Percentiles rank a stretch among this genome's conserved stretches.
These are phyloP conservation scores for Pipistrellus pipistrellus DNA, from an alignment of 2,797 vertebrate genomes.

Conservation along the genomic window DNA sequence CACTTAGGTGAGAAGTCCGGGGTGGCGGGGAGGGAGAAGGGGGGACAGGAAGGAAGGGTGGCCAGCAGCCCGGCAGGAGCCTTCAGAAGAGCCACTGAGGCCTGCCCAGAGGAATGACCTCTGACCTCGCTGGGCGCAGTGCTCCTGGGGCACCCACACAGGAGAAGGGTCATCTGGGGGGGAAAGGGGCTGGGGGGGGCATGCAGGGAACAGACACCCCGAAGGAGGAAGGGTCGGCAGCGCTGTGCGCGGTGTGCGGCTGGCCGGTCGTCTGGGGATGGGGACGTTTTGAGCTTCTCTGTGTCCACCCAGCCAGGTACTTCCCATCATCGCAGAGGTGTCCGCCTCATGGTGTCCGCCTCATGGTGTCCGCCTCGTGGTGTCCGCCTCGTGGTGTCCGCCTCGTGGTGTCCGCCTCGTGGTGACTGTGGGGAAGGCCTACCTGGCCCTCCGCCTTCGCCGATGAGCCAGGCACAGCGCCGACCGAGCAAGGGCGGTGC, in stretches of 20 bases:
- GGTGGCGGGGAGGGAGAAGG: not conserved
- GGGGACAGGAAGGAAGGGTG: not conserved
- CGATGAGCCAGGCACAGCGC: not conserved
- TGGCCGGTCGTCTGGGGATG: not conserved
- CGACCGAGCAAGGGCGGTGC: not conserved
- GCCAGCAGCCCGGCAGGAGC: not conserved
- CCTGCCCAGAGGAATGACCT: not conserved
- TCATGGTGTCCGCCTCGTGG: no score
- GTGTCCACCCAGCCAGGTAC: not conserved
- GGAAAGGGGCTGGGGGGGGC: not conserved
- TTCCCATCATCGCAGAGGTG: not conserved
- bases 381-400: no score
- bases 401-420: no score
- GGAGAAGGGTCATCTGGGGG: not conserved
- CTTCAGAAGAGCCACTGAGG: not conserved
- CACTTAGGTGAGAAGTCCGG: slow-evolving; percentile 63
- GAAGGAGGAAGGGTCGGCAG: not conserved
- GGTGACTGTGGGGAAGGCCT: fast-evolving
- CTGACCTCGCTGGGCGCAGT: no score
- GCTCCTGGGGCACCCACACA: not conserved
- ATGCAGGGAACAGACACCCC: not conserved
- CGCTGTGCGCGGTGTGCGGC: no score
- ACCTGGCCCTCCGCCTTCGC: fast-evolving
- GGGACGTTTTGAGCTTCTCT: not conserved
- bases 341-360: fast-evolving